Percentiles rank a stretch among this genome's conserved stretches.
Conservation (phyloP, 2,888 invertebrate genomes). For the Himalopsyche kuldschensis region DNA sequence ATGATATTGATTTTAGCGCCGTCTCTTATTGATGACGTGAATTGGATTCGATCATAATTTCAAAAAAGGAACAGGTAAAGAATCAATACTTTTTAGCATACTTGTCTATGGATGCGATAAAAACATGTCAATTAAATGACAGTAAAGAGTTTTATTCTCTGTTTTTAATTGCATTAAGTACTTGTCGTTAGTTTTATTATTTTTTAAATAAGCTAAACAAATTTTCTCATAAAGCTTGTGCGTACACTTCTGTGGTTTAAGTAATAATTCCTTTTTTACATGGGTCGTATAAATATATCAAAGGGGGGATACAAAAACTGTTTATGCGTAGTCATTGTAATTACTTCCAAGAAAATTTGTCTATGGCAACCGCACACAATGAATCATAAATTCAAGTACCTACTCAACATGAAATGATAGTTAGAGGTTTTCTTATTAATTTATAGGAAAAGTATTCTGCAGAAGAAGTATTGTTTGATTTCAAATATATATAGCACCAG, state of each 20-base stretch:
- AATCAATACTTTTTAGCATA: too few relatives aligned
- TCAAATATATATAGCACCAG: too few relatives aligned
- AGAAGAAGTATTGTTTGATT: too few relatives aligned
- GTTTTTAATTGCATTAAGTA: too few relatives aligned
- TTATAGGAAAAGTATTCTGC: too few relatives aligned
- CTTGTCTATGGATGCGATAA: background rate
- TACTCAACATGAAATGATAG: too few relatives aligned
- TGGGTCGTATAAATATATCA: background rate
- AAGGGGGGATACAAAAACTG: background rate
- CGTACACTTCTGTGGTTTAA: background rate
- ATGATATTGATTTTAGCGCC: background rate
- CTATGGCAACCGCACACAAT: background rate
- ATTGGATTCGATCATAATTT: background rate
- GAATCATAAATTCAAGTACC: too few relatives aligned
- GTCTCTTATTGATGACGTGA: background rate
- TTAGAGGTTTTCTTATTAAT: too few relatives aligned
- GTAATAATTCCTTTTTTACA: background rate
- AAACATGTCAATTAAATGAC: background rate
- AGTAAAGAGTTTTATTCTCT: background rate
- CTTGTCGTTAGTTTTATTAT: background rate
- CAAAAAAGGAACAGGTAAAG: background rate
- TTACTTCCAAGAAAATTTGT: background rate
- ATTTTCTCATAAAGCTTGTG: background rate
- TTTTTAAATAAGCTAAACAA: background rate
- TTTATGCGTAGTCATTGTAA: background rate